Percentiles rank a stretch among this genome's conserved stretches.
phyloP scores from a whole-genome alignment of 1,140 invertebrate genomes.

The Drosophila malerkotliana region DNA sequence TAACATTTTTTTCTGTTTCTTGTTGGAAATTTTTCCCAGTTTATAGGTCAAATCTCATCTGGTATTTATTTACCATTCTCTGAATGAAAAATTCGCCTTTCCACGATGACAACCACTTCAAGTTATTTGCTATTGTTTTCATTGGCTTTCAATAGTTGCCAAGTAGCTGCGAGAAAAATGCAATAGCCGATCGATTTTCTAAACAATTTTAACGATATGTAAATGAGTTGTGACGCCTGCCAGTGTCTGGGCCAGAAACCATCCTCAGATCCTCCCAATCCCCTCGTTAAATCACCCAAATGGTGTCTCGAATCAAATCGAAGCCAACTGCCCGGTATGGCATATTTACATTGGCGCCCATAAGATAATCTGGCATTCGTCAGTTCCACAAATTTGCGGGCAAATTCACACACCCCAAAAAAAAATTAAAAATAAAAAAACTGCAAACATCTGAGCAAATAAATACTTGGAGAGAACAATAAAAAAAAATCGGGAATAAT shows the following conservation, averaged over 20 bases:
- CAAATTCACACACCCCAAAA: not conserved
- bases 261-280: not conserved
- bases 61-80: slow-evolving; percentile 28
- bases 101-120: slow-evolving; percentile 16
- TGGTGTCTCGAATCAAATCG: slow-evolving; percentile 6
- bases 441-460: slow-evolving; percentile 45
- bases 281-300: not conserved
- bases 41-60: not conserved
- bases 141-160: slow-evolving; percentile 24
- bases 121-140: slow-evolving; percentile 19
- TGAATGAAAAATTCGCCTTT: slow-evolving; percentile 5
- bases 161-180: slow-evolving; percentile 40
- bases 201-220: slow-evolving; percentile 59
- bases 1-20: not conserved
- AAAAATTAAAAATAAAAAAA: slow-evolving; percentile 15
- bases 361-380: slow-evolving; percentile 77
- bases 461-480: slow-evolving; percentile 24
- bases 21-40: not conserved
- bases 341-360: slow-evolving; percentile 70
- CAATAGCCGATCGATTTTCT: slow-evolving; percentile 46
- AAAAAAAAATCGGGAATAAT: slow-evolving; percentile 1
- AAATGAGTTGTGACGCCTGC: slow-evolving; percentile 53
- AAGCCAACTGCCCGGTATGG: slow-evolving; percentile 40
- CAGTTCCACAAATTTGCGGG: slow-evolving; percentile 54
- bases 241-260: not conserved